Percentiles rank a stretch among this genome's conserved stretches.
Evolutionary conservation across 2,888 invertebrate species (phyloP).

Genomic region (Cylloceria caligata): DNA sequence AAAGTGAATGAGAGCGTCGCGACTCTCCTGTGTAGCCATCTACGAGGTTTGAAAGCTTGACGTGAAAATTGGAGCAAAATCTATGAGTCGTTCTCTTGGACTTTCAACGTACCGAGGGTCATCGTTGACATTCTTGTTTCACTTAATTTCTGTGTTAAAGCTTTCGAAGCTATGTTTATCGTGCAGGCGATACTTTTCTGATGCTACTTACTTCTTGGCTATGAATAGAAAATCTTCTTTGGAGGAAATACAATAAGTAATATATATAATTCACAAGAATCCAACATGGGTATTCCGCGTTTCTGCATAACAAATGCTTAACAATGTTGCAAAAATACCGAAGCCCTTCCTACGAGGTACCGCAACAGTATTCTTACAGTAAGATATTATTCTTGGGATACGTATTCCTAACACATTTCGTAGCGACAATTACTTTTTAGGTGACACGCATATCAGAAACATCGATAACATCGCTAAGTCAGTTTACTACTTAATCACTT

Average conservation of each 20-base stretch:
- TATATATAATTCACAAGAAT: constrained; percentile 36
- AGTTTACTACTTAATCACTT: constrained; percentile 34
- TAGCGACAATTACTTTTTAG: constrained; percentile 9
- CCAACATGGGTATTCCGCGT: constrained; percentile 29
- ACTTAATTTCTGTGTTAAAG: constrained; percentile 30
- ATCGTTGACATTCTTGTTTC: constrained; percentile 11
- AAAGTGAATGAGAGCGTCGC: background rate
- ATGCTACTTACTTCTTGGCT: constrained; percentile 64
- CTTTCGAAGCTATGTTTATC: constrained; percentile 50
- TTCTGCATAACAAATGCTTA: constrained; percentile 30
- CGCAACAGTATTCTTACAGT: constrained; percentile 13
- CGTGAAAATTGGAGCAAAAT: constrained; percentile 12
- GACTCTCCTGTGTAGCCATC: background rate
- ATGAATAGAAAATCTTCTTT: constrained; percentile 49
- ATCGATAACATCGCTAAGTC: constrained; percentile 47
- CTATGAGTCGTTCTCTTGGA: constrained; percentile 1
- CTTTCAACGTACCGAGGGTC: constrained; percentile 35
- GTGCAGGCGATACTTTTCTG: constrained; percentile 54
- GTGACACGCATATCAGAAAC: constrained; percentile 31
- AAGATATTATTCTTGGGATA: constrained; percentile 23
- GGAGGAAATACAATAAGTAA: constrained; percentile 48
- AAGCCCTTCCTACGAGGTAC: constrained; percentile 7
- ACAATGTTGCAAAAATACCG: constrained; percentile 7
- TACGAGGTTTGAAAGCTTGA: constrained; percentile 15
- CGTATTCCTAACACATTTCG: constrained; percentile 27